Evolutionary conservation across 2,797 vertebrate genomes (phyloP).

Genomic region (Mus spretus): DNA sequence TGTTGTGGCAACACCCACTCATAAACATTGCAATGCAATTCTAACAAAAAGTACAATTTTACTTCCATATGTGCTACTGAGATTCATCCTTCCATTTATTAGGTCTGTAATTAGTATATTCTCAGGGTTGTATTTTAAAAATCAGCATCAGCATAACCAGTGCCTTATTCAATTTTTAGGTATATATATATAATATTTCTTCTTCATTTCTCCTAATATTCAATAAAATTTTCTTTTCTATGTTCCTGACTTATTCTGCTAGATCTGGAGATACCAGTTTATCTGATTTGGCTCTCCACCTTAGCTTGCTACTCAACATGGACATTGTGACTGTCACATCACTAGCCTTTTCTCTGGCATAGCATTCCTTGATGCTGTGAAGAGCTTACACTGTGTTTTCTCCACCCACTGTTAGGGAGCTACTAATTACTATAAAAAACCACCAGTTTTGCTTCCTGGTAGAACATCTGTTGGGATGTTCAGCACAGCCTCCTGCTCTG

Average conservation of each 20-base stretch:
- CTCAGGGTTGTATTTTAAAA: background rate
- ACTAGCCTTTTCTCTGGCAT: background rate
- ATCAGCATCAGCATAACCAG: background rate
- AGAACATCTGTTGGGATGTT: background rate
- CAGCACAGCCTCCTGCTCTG: background rate
- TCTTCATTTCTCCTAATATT: background rate
- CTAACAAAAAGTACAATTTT: background rate
- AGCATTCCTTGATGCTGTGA: background rate
- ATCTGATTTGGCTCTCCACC: background rate
- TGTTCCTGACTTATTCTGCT: background rate
- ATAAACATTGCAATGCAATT: background rate
- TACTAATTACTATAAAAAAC: background rate
- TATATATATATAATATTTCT: background rate
- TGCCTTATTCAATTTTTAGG: background rate
- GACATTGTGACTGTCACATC: background rate
- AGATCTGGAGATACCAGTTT: background rate
- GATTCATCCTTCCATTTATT: background rate
- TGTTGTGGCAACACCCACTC: background rate
- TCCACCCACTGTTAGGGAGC: background rate
- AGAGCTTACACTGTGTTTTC: conserved; percentile 12
- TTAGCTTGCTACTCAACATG: background rate
- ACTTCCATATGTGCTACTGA: background rate
- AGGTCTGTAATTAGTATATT: background rate
- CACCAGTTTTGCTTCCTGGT: conserved; percentile 37
- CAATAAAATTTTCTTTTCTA: background rate